phyloP scores from a whole-genome alignment of 2,113 vertebrate genomes.

The Ammodramus savannarum region DNA sequence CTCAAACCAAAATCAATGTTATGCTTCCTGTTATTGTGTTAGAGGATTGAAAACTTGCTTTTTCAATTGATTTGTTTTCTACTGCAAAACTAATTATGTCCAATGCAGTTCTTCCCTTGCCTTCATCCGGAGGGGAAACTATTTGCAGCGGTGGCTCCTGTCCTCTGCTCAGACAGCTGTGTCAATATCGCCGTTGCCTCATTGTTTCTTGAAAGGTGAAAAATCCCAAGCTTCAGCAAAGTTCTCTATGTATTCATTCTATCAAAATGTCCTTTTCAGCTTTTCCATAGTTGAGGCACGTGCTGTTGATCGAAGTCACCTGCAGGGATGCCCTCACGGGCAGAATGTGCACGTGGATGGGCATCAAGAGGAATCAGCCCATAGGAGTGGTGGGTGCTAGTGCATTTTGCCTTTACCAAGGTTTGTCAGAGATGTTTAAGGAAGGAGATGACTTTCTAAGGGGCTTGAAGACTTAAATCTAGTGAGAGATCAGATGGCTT shows the following conservation, averaged over 20 bases:
- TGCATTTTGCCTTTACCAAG: background rate
- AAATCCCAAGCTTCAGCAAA: background rate
- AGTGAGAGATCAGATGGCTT: background rate
- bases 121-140: conserved; percentile 59
- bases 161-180: conserved; percentile 13
- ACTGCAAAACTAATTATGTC: conserved; percentile 69
- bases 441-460: background rate
- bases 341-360: background rate
- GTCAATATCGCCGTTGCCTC: background rate
- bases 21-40: conserved; percentile 60
- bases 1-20: conserved; percentile 68
- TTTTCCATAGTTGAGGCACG: background rate
- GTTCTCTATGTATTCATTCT: background rate
- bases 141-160: conserved; percentile 7
- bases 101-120: conserved; percentile 49
- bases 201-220: background rate
- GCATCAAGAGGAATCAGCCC: background rate
- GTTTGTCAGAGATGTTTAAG: background rate
- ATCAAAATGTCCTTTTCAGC: background rate
- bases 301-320: background rate
- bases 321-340: background rate
- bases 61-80: conserved; percentile 70
- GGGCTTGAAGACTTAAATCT: background rate
- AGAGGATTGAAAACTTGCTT: conserved; percentile 67
- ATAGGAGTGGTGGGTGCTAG: background rate